Conservation (phyloP, 2,888 invertebrate genomes). For the Bhutanitis thaidina region DNA sequence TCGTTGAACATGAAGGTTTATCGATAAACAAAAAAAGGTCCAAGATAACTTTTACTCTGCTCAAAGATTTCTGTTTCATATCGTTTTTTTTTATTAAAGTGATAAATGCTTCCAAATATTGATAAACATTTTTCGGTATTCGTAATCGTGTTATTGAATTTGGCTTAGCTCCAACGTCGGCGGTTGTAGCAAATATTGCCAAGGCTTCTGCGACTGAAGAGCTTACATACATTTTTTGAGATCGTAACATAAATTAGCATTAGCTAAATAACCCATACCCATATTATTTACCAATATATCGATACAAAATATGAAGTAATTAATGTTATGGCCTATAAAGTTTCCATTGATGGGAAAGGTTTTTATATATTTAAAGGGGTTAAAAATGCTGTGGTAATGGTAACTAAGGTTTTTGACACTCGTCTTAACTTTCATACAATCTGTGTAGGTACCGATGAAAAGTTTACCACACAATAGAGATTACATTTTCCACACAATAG, state of each 20-base stretch:
- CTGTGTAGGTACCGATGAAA: no score
- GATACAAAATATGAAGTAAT: not conserved
- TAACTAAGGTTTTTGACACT: no score
- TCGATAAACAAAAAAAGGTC: not conserved
- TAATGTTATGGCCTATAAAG: no score
- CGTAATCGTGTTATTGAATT: conserved; percentile 44
- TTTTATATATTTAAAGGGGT: no score
- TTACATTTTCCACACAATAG: no score
- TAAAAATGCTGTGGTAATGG: no score
- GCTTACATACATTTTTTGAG: conserved; percentile 20
- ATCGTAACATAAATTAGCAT: conserved; percentile 9
- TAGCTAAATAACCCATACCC: not conserved
- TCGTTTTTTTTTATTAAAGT: conserved; percentile 11
- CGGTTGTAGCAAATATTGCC: conserved; percentile 42
- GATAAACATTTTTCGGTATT: conserved; percentile 34
- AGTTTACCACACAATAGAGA: no score
- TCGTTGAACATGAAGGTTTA: no score
- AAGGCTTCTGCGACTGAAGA: conserved; percentile 33
- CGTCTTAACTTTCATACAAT: no score
- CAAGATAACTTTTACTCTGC: not conserved
- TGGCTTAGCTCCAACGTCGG: conserved; percentile 50
- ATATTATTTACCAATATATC: no score
- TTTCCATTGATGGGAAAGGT: no score
- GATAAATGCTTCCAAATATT: conserved; percentile 25
- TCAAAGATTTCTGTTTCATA: not conserved